Conservation (phyloP, 1,140 invertebrate genomes). For the Octopus sinensis region DNA sequence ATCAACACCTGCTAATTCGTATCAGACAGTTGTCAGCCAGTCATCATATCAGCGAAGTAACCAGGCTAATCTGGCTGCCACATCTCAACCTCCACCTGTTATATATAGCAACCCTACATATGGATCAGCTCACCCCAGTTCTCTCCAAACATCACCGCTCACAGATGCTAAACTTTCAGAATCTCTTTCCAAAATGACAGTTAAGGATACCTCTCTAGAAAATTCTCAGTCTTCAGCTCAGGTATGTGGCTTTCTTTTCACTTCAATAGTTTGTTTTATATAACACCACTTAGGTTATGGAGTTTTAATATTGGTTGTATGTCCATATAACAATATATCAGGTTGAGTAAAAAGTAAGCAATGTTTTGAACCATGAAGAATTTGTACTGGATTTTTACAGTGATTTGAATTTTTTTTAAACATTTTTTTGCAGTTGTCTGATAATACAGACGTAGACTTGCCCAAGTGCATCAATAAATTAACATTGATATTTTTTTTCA, state of each 20-base stretch:
- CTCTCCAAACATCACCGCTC: conserved; percentile 40
- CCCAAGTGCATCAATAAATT: too few species aligned
- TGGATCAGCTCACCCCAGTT: conserved; percentile 21
- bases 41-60: conserved; percentile 31
- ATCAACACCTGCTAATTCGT: conserved; percentile 24
- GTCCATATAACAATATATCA: too few species aligned
- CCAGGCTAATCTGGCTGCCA: conserved; percentile 26
- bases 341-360: too few species aligned
- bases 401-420: too few species aligned
- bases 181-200: conserved; percentile 48
- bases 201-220: conserved; percentile 46
- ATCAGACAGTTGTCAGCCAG: conserved; percentile 22
- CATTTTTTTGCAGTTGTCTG: too few species aligned
- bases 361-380: too few species aligned
- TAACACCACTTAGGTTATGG: too few species aligned
- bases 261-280: too few species aligned
- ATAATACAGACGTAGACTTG: too few species aligned
- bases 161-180: conserved; percentile 47
- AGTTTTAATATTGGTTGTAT: too few species aligned
- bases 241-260: conserved; percentile 23
- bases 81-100: conserved; percentile 28
- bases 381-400: too few species aligned
- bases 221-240: conserved; percentile 34
- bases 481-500: too few species aligned
- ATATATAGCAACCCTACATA: conserved; percentile 29